phyloP scores from a whole-genome alignment of 2,888 invertebrate species.

The Sarcophaga subvicina region DNA sequence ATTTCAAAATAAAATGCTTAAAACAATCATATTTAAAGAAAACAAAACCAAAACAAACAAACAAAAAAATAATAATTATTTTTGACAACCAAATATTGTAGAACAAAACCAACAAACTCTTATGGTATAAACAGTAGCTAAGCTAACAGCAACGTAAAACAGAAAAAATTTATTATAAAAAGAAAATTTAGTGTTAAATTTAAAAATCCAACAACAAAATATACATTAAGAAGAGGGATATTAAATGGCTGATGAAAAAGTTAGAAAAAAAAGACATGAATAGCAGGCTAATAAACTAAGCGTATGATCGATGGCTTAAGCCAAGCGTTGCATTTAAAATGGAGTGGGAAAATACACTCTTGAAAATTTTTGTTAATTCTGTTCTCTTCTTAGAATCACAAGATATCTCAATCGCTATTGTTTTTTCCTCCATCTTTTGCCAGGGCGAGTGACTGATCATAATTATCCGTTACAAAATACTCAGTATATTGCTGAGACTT shows the following conservation, averaged over 20 bases:
- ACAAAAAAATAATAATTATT: background rate
- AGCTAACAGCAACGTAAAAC: conserved; percentile 3
- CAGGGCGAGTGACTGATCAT: no score
- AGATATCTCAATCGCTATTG: no score
- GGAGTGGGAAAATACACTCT: no score
- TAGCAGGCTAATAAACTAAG: background rate
- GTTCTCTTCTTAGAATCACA: no score
- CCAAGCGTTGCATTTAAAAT: background rate
- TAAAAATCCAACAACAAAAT: background rate
- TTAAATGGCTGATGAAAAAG: background rate
- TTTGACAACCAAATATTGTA: conserved; percentile 39
- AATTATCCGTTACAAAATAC: no score
- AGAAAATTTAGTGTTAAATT: background rate
- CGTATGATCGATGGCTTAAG: background rate
- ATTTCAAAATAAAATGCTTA: conserved; percentile 62
- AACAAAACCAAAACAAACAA: background rate
- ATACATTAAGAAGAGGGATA: background rate
- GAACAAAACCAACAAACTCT: conserved; percentile 7
- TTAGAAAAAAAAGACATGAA: background rate
- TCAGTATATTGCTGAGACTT: no score
- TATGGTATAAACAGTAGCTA: conserved; percentile 4
- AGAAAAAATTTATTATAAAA: background rate
- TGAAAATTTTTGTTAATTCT: no score
- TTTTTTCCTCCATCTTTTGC: no score
- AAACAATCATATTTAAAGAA: conserved; percentile 68